phyloP scores from a whole-genome alignment of 2,888 invertebrate species.

The Cerceris rybyensis region DNA sequence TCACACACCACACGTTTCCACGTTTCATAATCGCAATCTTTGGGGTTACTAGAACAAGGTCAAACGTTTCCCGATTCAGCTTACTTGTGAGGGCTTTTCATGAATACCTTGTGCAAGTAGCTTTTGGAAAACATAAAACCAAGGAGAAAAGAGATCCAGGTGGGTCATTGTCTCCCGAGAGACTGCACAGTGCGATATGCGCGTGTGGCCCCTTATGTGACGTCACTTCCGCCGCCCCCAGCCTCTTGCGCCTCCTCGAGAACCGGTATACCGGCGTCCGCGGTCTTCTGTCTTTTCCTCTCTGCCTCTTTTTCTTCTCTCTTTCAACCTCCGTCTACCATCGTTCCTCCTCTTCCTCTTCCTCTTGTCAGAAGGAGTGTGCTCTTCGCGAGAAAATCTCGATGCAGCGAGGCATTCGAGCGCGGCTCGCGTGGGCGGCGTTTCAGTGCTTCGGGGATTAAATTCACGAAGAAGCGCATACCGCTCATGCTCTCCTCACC shows the following conservation, averaged over 20 bases:
- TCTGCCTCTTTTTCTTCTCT: slow-evolving; percentile 14
- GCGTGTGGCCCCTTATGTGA: slow-evolving; percentile 60
- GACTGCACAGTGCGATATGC: slow-evolving; percentile 41
- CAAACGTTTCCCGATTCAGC: slow-evolving; percentile 4
- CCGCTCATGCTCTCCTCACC: slow-evolving; percentile 44
- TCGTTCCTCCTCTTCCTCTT: not conserved
- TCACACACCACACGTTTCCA: no score
- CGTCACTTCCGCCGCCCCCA: slow-evolving; percentile 73
- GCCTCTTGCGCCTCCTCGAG: slow-evolving; percentile 46
- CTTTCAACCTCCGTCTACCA: not conserved
- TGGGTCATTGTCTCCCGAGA: slow-evolving; percentile 59
- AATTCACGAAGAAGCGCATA: slow-evolving; percentile 60
- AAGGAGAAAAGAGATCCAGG: slow-evolving; percentile 28
- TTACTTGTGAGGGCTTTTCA: not conserved
- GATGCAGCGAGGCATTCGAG: slow-evolving; percentile 38
- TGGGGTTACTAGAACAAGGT: not conserved
- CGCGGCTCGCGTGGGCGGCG: slow-evolving; percentile 57
- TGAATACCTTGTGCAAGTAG: slow-evolving; percentile 12
- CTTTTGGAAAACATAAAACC: slow-evolving; percentile 22
- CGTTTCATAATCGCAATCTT: no score
- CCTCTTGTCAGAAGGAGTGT: slow-evolving; percentile 16
- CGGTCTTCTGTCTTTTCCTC: slow-evolving; percentile 16
- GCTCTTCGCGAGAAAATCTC: slow-evolving; percentile 50
- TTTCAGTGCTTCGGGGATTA: slow-evolving; percentile 63
- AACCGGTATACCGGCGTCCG: slow-evolving; percentile 51